Conservation (phyloP, 1,140 invertebrate species). For the Bombus picipes region DNA sequence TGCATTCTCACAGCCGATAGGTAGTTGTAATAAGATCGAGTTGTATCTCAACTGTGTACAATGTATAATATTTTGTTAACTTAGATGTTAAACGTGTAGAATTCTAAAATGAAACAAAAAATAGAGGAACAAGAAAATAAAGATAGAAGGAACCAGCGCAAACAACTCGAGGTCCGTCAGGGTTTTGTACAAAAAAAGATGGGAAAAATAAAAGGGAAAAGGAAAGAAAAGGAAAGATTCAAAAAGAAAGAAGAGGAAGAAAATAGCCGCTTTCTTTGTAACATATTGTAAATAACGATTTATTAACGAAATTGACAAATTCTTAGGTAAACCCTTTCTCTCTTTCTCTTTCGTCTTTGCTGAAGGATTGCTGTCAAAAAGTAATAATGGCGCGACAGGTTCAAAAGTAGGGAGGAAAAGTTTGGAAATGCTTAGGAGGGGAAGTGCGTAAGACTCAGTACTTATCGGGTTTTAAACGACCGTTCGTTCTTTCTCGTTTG, state of each 20-base stretch:
- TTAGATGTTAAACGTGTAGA: conserved; percentile 76
- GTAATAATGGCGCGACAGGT: background rate
- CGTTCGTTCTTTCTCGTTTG: background rate
- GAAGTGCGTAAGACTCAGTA: conserved; percentile 24
- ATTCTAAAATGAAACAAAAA: conserved; percentile 56
- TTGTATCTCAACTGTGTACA: conserved; percentile 71
- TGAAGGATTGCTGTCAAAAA: conserved; percentile 68
- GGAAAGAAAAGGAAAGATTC: conserved; percentile 65
- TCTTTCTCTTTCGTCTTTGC: conserved; percentile 65
- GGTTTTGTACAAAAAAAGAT: conserved; percentile 75
- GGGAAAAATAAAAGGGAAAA: conserved; percentile 67
- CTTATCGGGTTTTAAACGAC: conserved; percentile 1
- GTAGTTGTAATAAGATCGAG: conserved; percentile 55
- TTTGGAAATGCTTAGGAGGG: conserved; percentile 5
- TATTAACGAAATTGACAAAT: conserved; percentile 82
- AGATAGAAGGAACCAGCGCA: conserved; percentile 46
- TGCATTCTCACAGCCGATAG: conserved; percentile 33
- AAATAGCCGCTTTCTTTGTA: conserved; percentile 81
- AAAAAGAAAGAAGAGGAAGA: conserved; percentile 72
- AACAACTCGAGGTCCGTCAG: conserved; percentile 73
- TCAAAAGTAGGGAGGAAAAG: conserved; percentile 15
- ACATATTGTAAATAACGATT: conserved; percentile 83
- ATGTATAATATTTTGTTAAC: conserved; percentile 75
- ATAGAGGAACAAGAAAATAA: conserved; percentile 12
- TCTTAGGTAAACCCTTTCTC: conserved; percentile 75